phyloP scores from a whole-genome alignment of 1,140 invertebrate genomes.

The Zaprionus camerounensis region DNA sequence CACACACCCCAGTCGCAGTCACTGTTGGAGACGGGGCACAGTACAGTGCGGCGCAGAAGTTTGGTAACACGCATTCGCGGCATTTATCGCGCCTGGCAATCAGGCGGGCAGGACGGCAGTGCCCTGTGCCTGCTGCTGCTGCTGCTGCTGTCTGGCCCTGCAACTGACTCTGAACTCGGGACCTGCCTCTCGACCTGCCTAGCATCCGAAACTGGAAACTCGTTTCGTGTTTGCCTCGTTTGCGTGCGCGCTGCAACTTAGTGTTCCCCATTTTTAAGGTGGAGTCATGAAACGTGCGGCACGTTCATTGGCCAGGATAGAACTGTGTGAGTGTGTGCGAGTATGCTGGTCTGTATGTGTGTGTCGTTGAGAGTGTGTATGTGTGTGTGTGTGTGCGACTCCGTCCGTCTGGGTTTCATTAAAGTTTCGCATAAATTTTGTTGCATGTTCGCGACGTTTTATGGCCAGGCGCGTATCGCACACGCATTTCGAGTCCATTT shows the following conservation, averaged over 20 bases:
- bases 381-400: constrained; percentile 13
- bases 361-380: neutral
- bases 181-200: constrained; percentile 6
- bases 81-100: constrained; percentile 69
- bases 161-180: constrained; percentile 15
- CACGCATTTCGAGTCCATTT: constrained; percentile 75
- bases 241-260: constrained; percentile 43
- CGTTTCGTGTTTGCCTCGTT: constrained; percentile 40
- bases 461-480: constrained; percentile 65
- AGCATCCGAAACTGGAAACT: constrained; percentile 41
- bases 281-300: constrained; percentile 61
- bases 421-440: constrained; percentile 80
- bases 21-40: constrained; percentile 16
- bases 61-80: constrained; percentile 56
- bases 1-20: constrained; percentile 29
- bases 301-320: constrained; percentile 55
- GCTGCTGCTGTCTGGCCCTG: constrained; percentile 39
- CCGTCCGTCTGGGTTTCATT: constrained; percentile 64
- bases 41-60: constrained; percentile 42
- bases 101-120: constrained; percentile 59
- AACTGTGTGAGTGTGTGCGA: neutral
- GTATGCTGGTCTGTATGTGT: constrained; percentile 15
- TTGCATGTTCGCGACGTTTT: constrained; percentile 73
- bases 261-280: constrained; percentile 74
- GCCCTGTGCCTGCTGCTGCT: constrained; percentile 19